Evolutionary conservation across 1,140 invertebrate species (phyloP), one percentile per base, ranked within the genome.

Genomic region (Bombus haemorrhoidalis): DNA sequence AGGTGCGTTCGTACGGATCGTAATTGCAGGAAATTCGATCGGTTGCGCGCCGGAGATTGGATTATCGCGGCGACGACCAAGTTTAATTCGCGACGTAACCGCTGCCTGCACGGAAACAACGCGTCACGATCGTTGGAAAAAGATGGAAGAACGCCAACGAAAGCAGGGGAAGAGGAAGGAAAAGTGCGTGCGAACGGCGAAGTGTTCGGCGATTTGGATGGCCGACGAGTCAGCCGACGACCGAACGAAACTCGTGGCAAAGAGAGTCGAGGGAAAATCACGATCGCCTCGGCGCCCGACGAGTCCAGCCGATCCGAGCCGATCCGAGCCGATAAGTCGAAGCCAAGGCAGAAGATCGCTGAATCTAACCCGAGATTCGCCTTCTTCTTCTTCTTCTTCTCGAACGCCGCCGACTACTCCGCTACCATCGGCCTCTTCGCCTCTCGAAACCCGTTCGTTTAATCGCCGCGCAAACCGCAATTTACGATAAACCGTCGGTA

Each of bases 371-470:
- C n/a, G n/a, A n/a, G 47, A 53, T 53, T 47, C 47, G 47, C 47
- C 47, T 47, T 47, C 47, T 47, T 53, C 47, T 53, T 47, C 47
- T 15, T 15, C 47, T 47, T 47, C 47, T 47, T 53, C 47, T 53
- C 47, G 18, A 8, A 8, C 47, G 47, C 47, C 1, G 8, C 47
- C 47, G 8, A 22, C 47, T 53, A 22, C 47, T 53, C 47, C 47
- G 0, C 47, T 53, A 22, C 47, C 47, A 22, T 53, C 47, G 47
- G 18, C 47, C 22, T 22, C 47, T 53, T 22, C 47, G 47, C 47
- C 1, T n/a, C 41, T 53, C 10, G 43, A 39, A 80, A 80, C 78
- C 66, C 78, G 78, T 80, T 80, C 32, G 78, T 80, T 80, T 80
- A 80, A 80, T 80, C 78, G 66, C 32, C 41, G 32, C 43, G 78